Percentiles rank a stretch among this genome's conserved stretches.
These are phyloP conservation scores for Drosophila neotestacea DNA, from an alignment of 2,888 invertebrate species.

Conservation along the genomic window DNA sequence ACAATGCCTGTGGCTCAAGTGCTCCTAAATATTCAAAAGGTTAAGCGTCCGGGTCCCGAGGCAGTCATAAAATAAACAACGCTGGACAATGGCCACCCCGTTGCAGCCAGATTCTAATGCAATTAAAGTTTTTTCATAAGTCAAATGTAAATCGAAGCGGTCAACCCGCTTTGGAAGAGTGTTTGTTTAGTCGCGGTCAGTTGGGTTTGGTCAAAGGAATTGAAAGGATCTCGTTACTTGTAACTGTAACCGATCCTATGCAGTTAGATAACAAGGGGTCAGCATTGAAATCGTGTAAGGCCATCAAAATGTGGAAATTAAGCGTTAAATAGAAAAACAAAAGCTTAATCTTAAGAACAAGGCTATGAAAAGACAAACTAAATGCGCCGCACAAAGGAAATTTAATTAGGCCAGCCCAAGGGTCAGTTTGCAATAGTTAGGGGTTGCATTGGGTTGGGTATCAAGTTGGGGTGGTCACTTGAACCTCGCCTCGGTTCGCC, in stretches of 20 bases:
- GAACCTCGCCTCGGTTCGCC: constrained; percentile 37
- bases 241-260: constrained; percentile 62
- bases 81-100: constrained; percentile 41
- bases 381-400: constrained; percentile 65
- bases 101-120: constrained; percentile 64
- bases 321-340: constrained; percentile 79
- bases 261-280: constrained; percentile 58
- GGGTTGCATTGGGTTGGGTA: constrained; percentile 46
- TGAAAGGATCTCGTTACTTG: constrained; percentile 40
- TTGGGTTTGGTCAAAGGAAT: constrained; percentile 54
- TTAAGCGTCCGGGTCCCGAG: constrained; percentile 57
- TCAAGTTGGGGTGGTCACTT: constrained; percentile 63
- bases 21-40: constrained; percentile 71
- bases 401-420: constrained; percentile 65
- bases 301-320: constrained; percentile 78
- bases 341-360: constrained; percentile 75
- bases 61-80: constrained; percentile 66
- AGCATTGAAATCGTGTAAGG: constrained; percentile 66
- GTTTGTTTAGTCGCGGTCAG: constrained; percentile 80
- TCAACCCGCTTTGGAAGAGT: constrained; percentile 51
- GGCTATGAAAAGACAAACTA: constrained; percentile 76
- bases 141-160: constrained; percentile 69
- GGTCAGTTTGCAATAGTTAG: constrained; percentile 50
- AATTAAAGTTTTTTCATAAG: constrained; percentile 67
- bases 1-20: constrained; percentile 47